These are phyloP conservation scores for Brachionus rubens DNA, from an alignment of 1,140 invertebrate species.

Conservation along the genomic window DNA sequence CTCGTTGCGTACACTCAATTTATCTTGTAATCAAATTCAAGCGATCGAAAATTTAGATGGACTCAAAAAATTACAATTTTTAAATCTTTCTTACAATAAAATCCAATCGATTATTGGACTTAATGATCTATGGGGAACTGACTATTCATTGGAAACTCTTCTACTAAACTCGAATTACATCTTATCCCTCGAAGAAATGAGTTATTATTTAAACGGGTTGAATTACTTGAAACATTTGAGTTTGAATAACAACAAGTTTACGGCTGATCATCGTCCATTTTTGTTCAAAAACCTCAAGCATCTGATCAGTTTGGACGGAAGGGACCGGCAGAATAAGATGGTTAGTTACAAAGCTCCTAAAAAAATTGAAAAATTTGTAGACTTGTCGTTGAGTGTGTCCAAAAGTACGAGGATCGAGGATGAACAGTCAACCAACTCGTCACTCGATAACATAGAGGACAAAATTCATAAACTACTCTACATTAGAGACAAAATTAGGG, in stretches of 20 bases:
- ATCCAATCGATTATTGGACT: constrained; percentile 61
- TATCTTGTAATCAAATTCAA: constrained; percentile 86
- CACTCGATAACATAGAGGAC: constrained; percentile 27
- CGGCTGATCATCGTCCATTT: constrained; percentile 1
- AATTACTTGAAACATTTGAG: background rate
- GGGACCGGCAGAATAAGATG: constrained; percentile 9
- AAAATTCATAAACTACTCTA: constrained; percentile 36
- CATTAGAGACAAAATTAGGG: constrained; percentile 39
- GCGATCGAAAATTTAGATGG: constrained; percentile 86
- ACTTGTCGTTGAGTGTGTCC: background rate
- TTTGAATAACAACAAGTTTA: constrained; percentile 30
- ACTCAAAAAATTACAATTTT: constrained; percentile 72
- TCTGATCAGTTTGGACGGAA: background rate
- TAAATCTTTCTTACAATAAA: constrained; percentile 93
- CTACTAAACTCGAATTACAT: constrained; percentile 34
- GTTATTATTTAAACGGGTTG: constrained; percentile 24
- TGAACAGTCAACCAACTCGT: background rate
- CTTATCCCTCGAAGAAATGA: constrained; percentile 9
- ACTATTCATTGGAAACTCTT: constrained; percentile 40
- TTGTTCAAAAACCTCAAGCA: constrained; percentile 36
- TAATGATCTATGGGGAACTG: constrained; percentile 32
- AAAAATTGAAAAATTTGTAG: constrained; percentile 8
- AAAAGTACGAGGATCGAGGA: background rate
- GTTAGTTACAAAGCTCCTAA: constrained; percentile 18
- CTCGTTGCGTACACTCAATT: constrained; percentile 80